Percentiles rank a stretch among this genome's conserved stretches.
These are phyloP conservation scores for Protonemura montana DNA, from an alignment of 2,888 invertebrate species.

Conservation along the genomic window DNA sequence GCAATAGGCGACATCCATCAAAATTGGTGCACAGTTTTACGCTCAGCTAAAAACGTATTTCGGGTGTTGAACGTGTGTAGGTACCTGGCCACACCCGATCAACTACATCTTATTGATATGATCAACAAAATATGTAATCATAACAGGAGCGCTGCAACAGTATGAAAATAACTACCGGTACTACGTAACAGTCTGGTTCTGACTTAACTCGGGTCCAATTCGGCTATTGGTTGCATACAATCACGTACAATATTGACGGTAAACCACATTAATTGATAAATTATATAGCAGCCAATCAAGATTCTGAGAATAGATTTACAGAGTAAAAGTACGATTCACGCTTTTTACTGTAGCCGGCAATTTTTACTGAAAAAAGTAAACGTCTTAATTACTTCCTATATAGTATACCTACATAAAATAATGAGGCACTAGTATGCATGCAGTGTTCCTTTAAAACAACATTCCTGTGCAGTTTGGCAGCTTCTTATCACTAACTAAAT, in stretches of 20 bases:
- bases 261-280: slow-evolving; percentile 1
- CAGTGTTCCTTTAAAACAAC: not conserved
- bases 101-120: too few species aligned
- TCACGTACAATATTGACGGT: slow-evolving; percentile 7
- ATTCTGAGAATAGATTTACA: not conserved
- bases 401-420: not conserved
- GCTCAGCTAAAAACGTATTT: too few species aligned
- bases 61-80: too few species aligned
- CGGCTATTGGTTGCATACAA: not conserved
- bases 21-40: too few species aligned
- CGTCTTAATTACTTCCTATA: not conserved
- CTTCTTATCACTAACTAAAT: too few species aligned
- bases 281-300: not conserved
- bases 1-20: too few species aligned
- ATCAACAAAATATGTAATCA: too few species aligned
- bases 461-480: not conserved
- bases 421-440: not conserved
- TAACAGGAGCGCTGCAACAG: too few species aligned
- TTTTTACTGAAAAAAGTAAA: not conserved
- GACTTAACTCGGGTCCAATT: not conserved
- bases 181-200: not conserved
- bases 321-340: not conserved
- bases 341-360: not conserved
- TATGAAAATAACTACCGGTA: too few species aligned
- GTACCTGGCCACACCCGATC: too few species aligned